Base-by-base conservation (phyloP, 2,888 invertebrate genomes). In the Mycalesis mineus region DNA sequence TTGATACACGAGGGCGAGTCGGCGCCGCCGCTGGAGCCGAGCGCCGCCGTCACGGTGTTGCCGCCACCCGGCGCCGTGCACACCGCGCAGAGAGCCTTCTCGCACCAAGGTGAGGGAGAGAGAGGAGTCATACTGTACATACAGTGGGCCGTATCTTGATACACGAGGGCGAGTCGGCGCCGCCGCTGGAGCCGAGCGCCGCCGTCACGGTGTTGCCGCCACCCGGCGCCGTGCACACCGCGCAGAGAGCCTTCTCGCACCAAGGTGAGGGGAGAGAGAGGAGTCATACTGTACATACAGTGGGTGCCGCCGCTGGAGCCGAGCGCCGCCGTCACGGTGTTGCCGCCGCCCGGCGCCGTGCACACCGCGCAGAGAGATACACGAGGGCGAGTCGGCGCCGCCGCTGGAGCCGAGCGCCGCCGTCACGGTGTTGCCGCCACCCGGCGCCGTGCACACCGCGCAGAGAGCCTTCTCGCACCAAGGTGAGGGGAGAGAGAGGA, bases 91-190 rank as follows among this genome's bases (percentile, higher is more conserved):
- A 52, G 33, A 62, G 74, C 67, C 2, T 65, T 70, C 66, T 75
- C 81, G 14, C 74, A 74, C n/a, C 75, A 74, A 50, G 84, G 84
- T 82, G n/a, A n/a, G n/a, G n/a, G n/a, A n/a, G n/a, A n/a, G n/a
- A n/a, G n/a, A n/a, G n/a, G n/a, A n/a, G n/a, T n/a, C n/a, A n/a
- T n/a, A n/a, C n/a, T n/a, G n/a, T n/a, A n/a, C n/a, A n/a, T n/a
- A 79, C 81, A 2, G 36, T 68, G 45, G 42, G 42, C 4, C 55
- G 60, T 8, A 17, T 68, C 68, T 0, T 51, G 49, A 71, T 72
- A 1, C 71, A 75, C 2, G 50, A 62, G 5, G 44, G 57, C 1
- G 51, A 62, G 5, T 37, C 57, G 2, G 44, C 68, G 29, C 47
- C 64, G n/a, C 68, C 70, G 37, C 64, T 79, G 62, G 71, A 73